A percentile compares a stretch with the other conserved stretches of the same genome.
Conservation (phyloP, 2,888 invertebrate species). For the Tipula lateralis region DNA sequence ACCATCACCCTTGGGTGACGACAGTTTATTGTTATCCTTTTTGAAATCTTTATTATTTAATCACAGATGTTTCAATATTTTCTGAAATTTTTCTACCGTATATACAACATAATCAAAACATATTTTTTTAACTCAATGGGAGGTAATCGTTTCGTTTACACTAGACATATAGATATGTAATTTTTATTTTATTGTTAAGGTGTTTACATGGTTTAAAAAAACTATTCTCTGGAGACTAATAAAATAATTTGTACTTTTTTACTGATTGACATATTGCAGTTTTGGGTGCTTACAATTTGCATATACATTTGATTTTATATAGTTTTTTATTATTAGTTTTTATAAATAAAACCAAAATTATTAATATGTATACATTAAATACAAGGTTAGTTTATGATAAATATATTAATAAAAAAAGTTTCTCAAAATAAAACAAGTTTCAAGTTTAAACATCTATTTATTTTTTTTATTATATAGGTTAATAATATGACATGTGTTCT, state of each 20-base stretch:
- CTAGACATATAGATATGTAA: neutral
- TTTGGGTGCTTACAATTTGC: neutral
- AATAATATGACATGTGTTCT: neutral
- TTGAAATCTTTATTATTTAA: neutral
- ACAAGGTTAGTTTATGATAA: too few species aligned
- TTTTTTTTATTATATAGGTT: neutral
- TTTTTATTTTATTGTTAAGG: neutral
- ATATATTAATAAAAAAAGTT: too few species aligned
- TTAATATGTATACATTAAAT: too few species aligned
- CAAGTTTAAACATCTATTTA: too few species aligned
- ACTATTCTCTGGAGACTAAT: neutral
- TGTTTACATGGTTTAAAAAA: neutral
- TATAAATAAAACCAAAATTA: too few species aligned
- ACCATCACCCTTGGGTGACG: neutral
- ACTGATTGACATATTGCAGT: neutral
- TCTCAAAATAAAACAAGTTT: too few species aligned
- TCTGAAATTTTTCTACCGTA: neutral
- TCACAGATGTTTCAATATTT: neutral
- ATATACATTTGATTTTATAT: too few species aligned
- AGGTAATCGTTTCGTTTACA: neutral
- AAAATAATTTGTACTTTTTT: neutral
- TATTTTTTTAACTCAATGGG: neutral
- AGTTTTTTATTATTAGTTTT: too few species aligned
- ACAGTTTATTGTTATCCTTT: slow-evolving; percentile 1
- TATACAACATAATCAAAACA: neutral